Evolutionary conservation across 2,888 invertebrate species (phyloP), one percentile per base, ranked within the genome.

Genomic region (Clanis bilineata): DNA sequence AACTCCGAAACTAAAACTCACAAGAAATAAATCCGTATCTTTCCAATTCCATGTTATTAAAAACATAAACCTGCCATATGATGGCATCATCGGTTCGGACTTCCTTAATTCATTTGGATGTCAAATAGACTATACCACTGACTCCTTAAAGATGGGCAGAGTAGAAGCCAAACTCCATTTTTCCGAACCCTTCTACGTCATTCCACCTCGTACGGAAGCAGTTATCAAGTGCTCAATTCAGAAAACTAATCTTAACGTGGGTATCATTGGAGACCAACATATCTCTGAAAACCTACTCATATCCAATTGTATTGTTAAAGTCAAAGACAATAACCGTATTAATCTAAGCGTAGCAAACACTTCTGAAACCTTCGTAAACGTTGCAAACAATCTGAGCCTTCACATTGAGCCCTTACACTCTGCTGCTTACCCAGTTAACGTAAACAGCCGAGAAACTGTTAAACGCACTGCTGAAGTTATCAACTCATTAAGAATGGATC

Each of bases 181-280:
- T 5, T 15, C 10, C 25, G 68, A 68, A 15, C 70, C 66, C 18
- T 32, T 25, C 12, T 69, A 58, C 54, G 22, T 36, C 7, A 69
- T 64, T 54, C 66, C 68, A 12, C 59, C 69, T 51, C 23, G 71
- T n/a, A 57, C 68, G 0, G 72, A 71, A 62, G 61, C 58, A 0
- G 54, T 64, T 2, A 67, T 71, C 6, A 70, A 74, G 65, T 73
- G 70, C 25, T 58, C 72, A 12, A 68, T 71, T 0, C 10, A 1
- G 3, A 71, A 71, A 21, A 66, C 70, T 15, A 59, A 72, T 47
- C 12, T 71, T 3, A 63, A 62, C 57, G 70, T 71, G 62, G 64
- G 65, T 51, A 61, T 60, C 23, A 55, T 38, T 25, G 59, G 57
- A 41, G 56, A 64, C 28, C 61, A 59, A 64, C 59, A 60, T 12